Base-by-base conservation (phyloP, 2,888 invertebrate genomes). In the Resseliella maxima region DNA sequence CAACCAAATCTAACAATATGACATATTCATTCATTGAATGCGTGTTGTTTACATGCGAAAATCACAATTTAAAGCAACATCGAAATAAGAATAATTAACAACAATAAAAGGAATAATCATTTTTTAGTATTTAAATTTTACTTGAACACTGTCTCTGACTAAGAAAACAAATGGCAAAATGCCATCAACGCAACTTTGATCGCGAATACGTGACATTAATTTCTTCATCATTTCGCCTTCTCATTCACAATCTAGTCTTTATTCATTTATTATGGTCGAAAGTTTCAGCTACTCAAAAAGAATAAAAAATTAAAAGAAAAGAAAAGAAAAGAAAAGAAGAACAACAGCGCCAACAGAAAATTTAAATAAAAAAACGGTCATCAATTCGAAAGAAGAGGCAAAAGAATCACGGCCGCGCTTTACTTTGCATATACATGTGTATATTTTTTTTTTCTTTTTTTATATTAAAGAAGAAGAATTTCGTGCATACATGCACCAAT, bases 41-140 rank as follows among this genome's bases (percentile, higher is more conserved):
- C 24, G 27, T 27, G 15, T n/a, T 12, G 41, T 59, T 59, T 27
- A 59, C 31, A 27, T 5, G 72, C 35, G 72, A 27, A 72, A 72
- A 72, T 72, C 46, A 50, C 8, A 50, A 8, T 41, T 41, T 27
- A 59, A 72, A 0, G 1, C 12, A 35, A 31, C 31, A 15, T 31
- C 31, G 27, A 72, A 31, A 31, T 0, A 6, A 31, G 15, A 72
- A 72, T 0, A 0, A 2, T 5, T 24, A 72, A 18, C 18, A 35
- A 72, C 12, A 31, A 31, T 50, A 72, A 72, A 31, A 72, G 5
- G 15, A 72, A 72, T 72, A 72, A 72, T 72, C 72, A 72, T 72
- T 72, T 72, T 72, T 72, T 24, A 59, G 59, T 50, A 59, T 59
- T 59, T 59, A 27, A 59, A 59, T 59, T 59, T 59, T 24, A 59